Evolutionary conservation across 2,888 invertebrate species (phyloP).

Genomic region (Ophioninae sp.): DNA sequence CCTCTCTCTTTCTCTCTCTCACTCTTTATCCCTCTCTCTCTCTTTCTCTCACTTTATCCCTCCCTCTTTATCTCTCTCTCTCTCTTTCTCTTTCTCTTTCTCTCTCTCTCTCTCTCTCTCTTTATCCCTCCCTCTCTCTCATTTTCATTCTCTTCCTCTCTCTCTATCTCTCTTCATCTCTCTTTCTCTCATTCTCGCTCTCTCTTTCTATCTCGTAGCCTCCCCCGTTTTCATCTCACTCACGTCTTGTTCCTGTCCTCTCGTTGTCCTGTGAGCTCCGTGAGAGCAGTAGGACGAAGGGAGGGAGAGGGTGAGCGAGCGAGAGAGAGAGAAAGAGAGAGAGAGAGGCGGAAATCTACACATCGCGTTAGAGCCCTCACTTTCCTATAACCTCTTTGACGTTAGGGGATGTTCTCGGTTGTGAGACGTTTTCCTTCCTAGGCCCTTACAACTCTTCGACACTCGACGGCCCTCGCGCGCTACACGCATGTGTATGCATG

Average conservation of each 20-base stretch:
- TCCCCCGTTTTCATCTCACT: background rate
- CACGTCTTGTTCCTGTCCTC: slow-evolving; percentile 17
- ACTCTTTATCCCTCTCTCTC: background rate
- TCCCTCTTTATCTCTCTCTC: background rate
- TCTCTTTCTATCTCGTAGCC: slow-evolving; percentile 11
- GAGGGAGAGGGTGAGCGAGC: background rate
- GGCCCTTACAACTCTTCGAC: slow-evolving; percentile 12
- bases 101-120: too few relatives aligned
- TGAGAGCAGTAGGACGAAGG: background rate
- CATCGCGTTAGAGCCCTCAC: slow-evolving; percentile 24
- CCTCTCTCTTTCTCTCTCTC: background rate
- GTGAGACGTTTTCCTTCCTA: slow-evolving; percentile 31
- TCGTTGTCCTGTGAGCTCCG: slow-evolving; percentile 17
- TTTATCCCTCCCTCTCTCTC: too few relatives aligned
- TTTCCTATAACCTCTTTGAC: slow-evolving; percentile 22
- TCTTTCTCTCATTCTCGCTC: slow-evolving; percentile 15
- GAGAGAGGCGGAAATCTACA: slow-evolving; percentile 7
- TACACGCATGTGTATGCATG: background rate
- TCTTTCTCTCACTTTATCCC: slow-evolving; percentile 8
- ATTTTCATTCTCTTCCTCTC: slow-evolving; percentile 25
- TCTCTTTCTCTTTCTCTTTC: too few relatives aligned
- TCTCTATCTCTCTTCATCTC: background rate
- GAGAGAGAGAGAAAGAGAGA: background rate
- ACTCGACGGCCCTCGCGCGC: background rate
- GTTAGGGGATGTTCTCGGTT: slow-evolving; percentile 23